A percentile compares a stretch with the other conserved stretches of the same genome.
phyloP scores from a whole-genome alignment of 2,113 vertebrate species.

The Halichoeres trimaculatus region DNA sequence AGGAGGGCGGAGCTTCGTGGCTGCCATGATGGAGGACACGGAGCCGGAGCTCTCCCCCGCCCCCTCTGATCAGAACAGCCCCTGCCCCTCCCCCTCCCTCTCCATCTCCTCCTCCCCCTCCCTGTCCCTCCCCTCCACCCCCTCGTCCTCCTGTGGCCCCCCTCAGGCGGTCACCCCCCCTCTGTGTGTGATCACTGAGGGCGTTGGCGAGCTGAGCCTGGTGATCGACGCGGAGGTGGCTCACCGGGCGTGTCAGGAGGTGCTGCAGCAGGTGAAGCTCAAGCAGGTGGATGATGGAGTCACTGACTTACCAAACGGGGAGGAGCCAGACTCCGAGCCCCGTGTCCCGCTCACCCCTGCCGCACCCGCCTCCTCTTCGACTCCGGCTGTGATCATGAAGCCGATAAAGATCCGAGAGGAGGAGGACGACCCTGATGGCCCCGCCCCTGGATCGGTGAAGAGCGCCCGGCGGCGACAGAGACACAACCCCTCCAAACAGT shows the following conservation, averaged over 20 bases:
- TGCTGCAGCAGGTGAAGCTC: slow-evolving; percentile 90
- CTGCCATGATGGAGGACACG: slow-evolving; percentile 86
- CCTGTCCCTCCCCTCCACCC: slow-evolving; percentile 69
- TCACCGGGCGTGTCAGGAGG: slow-evolving; percentile 90
- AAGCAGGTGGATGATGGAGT: slow-evolving; percentile 21
- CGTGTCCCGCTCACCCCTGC: background rate
- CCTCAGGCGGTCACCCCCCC: slow-evolving; percentile 70
- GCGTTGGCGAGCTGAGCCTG: slow-evolving; percentile 83
- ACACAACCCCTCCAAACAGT: slow-evolving; percentile 92
- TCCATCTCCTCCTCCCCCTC: slow-evolving; percentile 73
- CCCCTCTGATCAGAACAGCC: slow-evolving; percentile 59
- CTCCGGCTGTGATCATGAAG: slow-evolving; percentile 4
- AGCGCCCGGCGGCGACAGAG: slow-evolving; percentile 85
- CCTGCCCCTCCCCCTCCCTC: slow-evolving; percentile 53
- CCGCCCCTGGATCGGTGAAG: slow-evolving; percentile 73
- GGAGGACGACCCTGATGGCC: slow-evolving; percentile 70
- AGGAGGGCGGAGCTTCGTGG: slow-evolving; percentile 56
- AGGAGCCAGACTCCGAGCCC: fast-evolving
- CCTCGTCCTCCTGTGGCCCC: slow-evolving; percentile 67
- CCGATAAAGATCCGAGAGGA: slow-evolving; percentile 72
- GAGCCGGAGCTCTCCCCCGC: slow-evolving; percentile 74
- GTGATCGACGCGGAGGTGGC: slow-evolving; percentile 93
- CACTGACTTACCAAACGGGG: background rate
- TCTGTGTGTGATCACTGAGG: slow-evolving; percentile 90
- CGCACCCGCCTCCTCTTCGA: fast-evolving